Evolutionary conservation across 1,140 invertebrate species (phyloP).

Genomic region (Tetragonula clypearis): DNA sequence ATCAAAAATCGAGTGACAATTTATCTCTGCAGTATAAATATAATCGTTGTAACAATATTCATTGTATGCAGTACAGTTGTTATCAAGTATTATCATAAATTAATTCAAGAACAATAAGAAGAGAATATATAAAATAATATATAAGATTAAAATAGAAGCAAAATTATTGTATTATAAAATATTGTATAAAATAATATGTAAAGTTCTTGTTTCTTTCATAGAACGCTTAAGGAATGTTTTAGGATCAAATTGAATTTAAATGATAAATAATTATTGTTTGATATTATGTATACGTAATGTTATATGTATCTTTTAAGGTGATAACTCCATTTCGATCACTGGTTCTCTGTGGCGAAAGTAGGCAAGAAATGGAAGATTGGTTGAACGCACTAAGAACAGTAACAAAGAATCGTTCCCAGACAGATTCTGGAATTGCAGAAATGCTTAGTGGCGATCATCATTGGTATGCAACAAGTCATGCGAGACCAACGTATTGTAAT

Average conservation of each 20-base stretch:
- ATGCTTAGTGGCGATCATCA: constrained; percentile 94
- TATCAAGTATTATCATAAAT: background rate
- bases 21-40: background rate
- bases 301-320: constrained; percentile 85
- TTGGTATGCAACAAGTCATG: constrained; percentile 97
- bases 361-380: constrained; percentile 96
- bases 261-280: too few relatives aligned
- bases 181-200: background rate
- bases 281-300: background rate
- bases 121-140: background rate
- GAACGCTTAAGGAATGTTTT: background rate
- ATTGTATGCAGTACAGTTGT: background rate
- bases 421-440: constrained; percentile 84
- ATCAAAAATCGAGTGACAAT: background rate
- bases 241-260: too few relatives aligned
- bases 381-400: constrained; percentile 89
- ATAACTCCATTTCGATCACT: constrained; percentile 92
- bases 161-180: background rate
- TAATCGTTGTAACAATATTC: background rate
- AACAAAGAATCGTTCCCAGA: constrained; percentile 86
- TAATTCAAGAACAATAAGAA: background rate
- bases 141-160: background rate
- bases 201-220: background rate
- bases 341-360: constrained; percentile 91
- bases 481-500: constrained; percentile 97